phyloP scores from a whole-genome alignment of 2,797 vertebrate genomes.

The Brachyrhaphis roseni region DNA sequence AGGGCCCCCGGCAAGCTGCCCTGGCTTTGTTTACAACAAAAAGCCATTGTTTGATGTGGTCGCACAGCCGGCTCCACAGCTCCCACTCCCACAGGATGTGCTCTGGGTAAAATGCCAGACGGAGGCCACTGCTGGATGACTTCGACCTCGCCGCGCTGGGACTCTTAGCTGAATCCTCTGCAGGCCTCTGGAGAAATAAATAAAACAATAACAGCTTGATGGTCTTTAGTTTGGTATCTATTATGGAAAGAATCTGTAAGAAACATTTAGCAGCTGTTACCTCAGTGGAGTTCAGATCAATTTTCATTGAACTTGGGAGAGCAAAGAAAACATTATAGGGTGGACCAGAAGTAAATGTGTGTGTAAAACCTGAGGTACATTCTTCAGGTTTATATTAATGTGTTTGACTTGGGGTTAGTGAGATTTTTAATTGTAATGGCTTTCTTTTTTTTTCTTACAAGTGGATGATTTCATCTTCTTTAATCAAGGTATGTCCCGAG shows the following conservation, averaged over 20 bases:
- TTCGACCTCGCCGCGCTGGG: constrained; percentile 64
- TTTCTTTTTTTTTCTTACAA: not conserved
- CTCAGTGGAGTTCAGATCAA: constrained; percentile 18
- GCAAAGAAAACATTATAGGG: not conserved
- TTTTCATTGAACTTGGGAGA: constrained; percentile 13
- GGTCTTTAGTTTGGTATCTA: constrained; percentile 43
- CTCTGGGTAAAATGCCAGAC: constrained; percentile 84
- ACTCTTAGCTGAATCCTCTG: constrained; percentile 61
- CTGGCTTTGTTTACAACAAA: constrained; percentile 87
- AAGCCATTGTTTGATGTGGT: constrained; percentile 88
- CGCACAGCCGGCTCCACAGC: constrained; percentile 78
- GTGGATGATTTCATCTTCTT: not conserved
- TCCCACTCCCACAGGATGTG: constrained; percentile 84
- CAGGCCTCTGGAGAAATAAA: constrained; percentile 53
- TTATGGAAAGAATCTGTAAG: constrained; percentile 36
- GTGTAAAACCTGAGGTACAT: not conserved
- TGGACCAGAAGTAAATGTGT: not conserved
- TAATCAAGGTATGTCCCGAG: not conserved
- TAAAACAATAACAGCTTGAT: constrained; percentile 64
- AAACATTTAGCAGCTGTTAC: constrained; percentile 20
- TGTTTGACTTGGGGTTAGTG: constrained; percentile 22
- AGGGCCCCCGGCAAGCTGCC: constrained; percentile 82
- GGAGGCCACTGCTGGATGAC: constrained; percentile 80
- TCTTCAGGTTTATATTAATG: constrained; percentile 19
- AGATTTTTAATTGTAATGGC: constrained; percentile 30